Evolutionary conservation across 2,113 vertebrate species (phyloP), one percentile per base, ranked within the genome.

Genomic region (Platichthys stellatus): DNA sequence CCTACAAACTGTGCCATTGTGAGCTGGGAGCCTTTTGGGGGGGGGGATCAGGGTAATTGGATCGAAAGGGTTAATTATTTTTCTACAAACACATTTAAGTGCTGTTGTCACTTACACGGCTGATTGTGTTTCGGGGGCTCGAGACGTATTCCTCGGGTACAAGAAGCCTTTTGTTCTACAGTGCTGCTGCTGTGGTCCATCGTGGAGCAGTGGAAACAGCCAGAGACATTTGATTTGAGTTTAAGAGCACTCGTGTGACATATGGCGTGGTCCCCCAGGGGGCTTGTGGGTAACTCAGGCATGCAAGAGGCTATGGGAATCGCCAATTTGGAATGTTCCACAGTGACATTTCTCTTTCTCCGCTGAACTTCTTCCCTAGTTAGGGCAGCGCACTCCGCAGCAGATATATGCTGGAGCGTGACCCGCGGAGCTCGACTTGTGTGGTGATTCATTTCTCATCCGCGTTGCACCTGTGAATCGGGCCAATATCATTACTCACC

Each of bases 401-500:
- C 43, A 78, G 26, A 51, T 56, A 65, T 69, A 51, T 65, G 63
- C 59, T 59, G 9, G 31, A 38, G 54, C 21, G 43, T 82, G 76
- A 78, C 87, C 84, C 80, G 23, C 5, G 60, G 78, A 85, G 69
- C 51, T 63, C 71, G 10, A 69, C 72, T 78, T 70, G 71, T 87
- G 68, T 45, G 61, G 65, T 73, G 85, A 90, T 85, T 90, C 88
- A 86, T 89, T 76, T 76, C 62, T 71, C 78, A 53, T 89, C 78
- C n/a, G 20, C n/a, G 58, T 63, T 85, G 84, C 86, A 89, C 86
- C 88, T 91, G 90, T 68, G 81, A 71, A 86, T 63, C 79, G 86
- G 76, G 67, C 47, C 81, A 85, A 80, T 84, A 74, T 89, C 75
- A 76, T 90, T 84, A 85, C 86, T 90, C 90, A 89, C 78, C 64